Evolutionary conservation across 2,797 vertebrate genomes (phyloP), one percentile per base, ranked within the genome.

Genomic region (Muscicapa striata): DNA sequence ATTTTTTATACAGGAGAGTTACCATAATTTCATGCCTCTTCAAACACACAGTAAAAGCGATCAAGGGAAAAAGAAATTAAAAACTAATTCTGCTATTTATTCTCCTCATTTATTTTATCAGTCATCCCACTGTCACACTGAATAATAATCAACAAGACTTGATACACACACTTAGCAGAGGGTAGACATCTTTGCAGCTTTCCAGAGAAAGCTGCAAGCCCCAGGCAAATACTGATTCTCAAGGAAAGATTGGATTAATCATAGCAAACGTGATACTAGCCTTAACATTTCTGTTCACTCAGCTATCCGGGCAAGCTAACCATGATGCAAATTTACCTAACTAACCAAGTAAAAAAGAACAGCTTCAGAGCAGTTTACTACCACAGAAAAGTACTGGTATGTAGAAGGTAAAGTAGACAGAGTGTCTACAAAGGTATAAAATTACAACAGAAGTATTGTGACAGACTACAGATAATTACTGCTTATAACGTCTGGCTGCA

Each of bases 91-190:
- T 96, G 70, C 76, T 97, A 94, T 97, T 97, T 97, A 97, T 97
- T 97, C 96, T 97, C 79, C 89, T 98, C 95, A 97, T 97, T 97
- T 98, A 97, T 97, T 97, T 97, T 97, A 98, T 97, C 97, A 97
- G 95, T 92, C 90, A 94, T 93, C 95, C 96, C 74, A 90, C 90
- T 91, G 95, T 97, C 93, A 95, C 91, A 78, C 91, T 97, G 96
- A 97, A 97, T 97, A 97, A 96, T 84, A 97, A 97, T 97, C 94
- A 96, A 93, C 72, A 92, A 84, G 81, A 64, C 89, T 96, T 96
- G 95, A 97, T 58, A 95, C 93, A 87, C 88, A 91, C 77, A 86
- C 84, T 92, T 95, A 95, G 51, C 88, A 78, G 57, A 91, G 59
- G 87, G 75, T 80, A 92, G 82, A 90, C 36, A 41, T 91, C 93